Evolutionary conservation across 2,888 invertebrate species (phyloP).

Genomic region (Pseudoips prasinana): DNA sequence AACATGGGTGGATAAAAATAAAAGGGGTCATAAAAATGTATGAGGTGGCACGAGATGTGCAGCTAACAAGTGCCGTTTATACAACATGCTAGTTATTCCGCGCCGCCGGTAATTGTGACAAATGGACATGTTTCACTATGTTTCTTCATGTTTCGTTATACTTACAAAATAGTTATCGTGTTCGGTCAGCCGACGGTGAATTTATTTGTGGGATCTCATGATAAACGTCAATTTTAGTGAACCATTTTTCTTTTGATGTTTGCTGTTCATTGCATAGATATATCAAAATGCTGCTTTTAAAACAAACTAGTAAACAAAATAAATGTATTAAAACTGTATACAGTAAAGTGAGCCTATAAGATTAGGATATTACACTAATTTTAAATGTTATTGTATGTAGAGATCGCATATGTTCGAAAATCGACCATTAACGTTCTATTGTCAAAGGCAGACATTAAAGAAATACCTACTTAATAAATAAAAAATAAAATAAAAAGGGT

Average conservation of each 20-base stretch:
- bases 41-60: constrained; percentile 66
- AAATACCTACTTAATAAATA: too few species aligned
- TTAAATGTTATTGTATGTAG: too few species aligned
- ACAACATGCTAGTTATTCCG: constrained; percentile 69
- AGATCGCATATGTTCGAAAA: too few species aligned
- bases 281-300: too few species aligned
- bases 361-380: too few species aligned
- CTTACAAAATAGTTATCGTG: constrained; percentile 35
- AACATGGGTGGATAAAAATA: constrained; percentile 75
- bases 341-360: too few species aligned
- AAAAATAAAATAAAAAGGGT: too few species aligned
- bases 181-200: constrained; percentile 3
- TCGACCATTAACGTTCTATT: too few species aligned
- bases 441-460: too few species aligned
- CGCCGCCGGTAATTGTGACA: constrained; percentile 76
- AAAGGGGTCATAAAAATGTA: constrained; percentile 76
- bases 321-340: too few species aligned
- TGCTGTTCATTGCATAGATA: not conserved
- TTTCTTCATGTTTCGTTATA: constrained; percentile 58
- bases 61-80: constrained; percentile 60
- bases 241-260: not conserved
- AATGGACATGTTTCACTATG: constrained; percentile 63
- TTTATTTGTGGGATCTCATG: not conserved
- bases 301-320: too few species aligned
- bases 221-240: too few species aligned